Evolutionary conservation across 92 coral and sea anemone species (phyloP).

Genomic region (Anthopleura xanthogrammica): DNA sequence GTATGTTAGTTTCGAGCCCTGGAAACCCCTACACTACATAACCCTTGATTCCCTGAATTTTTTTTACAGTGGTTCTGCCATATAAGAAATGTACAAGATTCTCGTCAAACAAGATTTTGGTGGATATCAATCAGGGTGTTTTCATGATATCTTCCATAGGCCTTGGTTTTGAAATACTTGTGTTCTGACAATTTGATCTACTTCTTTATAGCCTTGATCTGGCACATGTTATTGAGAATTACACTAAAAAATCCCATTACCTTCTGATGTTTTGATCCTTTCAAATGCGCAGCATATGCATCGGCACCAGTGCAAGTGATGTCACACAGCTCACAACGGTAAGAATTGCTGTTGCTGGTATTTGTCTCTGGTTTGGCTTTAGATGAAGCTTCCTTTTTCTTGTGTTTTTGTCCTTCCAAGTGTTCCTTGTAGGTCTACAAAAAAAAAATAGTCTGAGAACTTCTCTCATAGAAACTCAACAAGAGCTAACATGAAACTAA

Average conservation of each 20-base stretch:
- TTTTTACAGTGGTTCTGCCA: too few species aligned
- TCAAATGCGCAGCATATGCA: slow-evolving; percentile 97
- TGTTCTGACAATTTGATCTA: too few species aligned
- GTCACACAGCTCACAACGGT: slow-evolving; percentile 90
- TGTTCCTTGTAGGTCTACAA: slow-evolving; percentile 96
- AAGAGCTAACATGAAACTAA: neutral
- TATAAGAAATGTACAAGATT: too few species aligned
- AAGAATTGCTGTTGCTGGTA: slow-evolving; percentile 68
- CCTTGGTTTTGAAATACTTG: too few species aligned
- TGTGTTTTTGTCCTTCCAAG: slow-evolving; percentile 97
- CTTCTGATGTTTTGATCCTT: slow-evolving; percentile 98
- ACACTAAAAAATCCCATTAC: slow-evolving; percentile 22
- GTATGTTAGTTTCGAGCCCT: too few species aligned
- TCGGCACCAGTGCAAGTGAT: slow-evolving; percentile 95
- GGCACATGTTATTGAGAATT: neutral
- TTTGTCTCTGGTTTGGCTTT: slow-evolving; percentile 70
- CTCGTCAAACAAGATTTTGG: too few species aligned
- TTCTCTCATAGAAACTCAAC: neutral
- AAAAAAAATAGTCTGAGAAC: neutral
- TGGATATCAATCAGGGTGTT: too few species aligned
- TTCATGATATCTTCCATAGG: too few species aligned
- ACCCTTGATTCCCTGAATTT: too few species aligned
- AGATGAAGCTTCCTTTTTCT: slow-evolving; percentile 92
- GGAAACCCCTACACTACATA: too few species aligned
- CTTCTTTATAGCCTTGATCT: too few species aligned